These are phyloP conservation scores for Dunckerocampus dactyliophorus DNA, from an alignment of 2,113 vertebrate genomes.

Conservation along the genomic window DNA sequence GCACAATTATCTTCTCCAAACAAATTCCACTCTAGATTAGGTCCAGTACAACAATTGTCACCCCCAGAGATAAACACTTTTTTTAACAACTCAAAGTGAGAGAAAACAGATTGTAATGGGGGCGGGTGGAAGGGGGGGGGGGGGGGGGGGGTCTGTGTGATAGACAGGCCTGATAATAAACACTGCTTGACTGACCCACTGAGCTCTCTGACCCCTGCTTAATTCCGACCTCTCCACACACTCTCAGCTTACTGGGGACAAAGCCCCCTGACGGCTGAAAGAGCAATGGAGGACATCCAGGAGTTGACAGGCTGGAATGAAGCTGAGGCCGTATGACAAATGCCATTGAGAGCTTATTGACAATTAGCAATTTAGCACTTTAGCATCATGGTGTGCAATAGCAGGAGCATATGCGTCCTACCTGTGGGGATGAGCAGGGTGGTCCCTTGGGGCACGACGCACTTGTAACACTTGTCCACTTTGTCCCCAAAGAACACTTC, in stretches of 20 bases:
- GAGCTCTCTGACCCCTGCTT: constrained; percentile 53
- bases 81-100: constrained; percentile 24
- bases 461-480: constrained; percentile 70
- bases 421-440: constrained; percentile 93
- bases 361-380: no score
- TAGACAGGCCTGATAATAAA: constrained; percentile 51
- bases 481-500: constrained; percentile 97
- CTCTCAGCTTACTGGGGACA: constrained; percentile 38
- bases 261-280: constrained; percentile 28
- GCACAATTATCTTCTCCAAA: neutral
- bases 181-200: constrained; percentile 35
- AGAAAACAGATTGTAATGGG: constrained; percentile 33
- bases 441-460: constrained; percentile 85
- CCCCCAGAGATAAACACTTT: constrained; percentile 15
- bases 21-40: neutral
- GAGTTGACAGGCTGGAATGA: constrained; percentile 30
- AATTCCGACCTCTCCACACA: constrained; percentile 55
- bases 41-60: neutral
- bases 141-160: constrained; percentile 28
- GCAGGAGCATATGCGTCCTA: neutral
- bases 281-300: constrained; percentile 45
- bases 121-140: no score
- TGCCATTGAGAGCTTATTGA: no score
- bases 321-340: no score
- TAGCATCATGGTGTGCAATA: no score